Percentiles rank a stretch among this genome's conserved stretches.
Evolutionary conservation across 2,797 vertebrate species (phyloP).

Genomic region (Urosaurus nigricauda): DNA sequence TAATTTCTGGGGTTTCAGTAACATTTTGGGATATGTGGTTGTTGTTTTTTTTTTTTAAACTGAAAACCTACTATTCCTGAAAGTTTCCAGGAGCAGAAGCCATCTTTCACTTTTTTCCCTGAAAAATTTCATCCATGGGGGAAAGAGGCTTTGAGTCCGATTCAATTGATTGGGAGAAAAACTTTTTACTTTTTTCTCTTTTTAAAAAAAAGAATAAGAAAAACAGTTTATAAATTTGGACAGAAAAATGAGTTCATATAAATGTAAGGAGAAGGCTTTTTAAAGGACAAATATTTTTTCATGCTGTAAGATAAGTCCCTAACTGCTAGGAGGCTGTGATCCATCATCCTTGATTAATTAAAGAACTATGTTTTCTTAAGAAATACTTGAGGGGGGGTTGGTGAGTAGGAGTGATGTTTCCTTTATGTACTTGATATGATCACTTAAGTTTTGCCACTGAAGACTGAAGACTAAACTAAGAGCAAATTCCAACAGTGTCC

Average conservation of each 20-base stretch:
- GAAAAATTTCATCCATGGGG: too few species aligned
- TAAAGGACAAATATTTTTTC: not conserved
- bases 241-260: not conserved
- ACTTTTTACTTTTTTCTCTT: too few species aligned
- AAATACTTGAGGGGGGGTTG: rapidly evolving
- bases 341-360: not conserved
- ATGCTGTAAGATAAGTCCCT: rapidly evolving
- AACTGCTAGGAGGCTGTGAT: rapidly evolving
- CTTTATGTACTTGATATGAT: not conserved
- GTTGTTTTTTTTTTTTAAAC: too few species aligned
- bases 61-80: too few species aligned
- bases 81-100: too few species aligned
- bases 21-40: too few species aligned
- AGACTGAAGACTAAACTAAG: not conserved
- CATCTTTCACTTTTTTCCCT: too few species aligned
- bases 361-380: constrained; percentile 19
- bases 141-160: not conserved
- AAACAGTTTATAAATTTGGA: not conserved
- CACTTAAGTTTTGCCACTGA: not conserved
- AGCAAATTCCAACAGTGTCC: not conserved
- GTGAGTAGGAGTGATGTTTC: rapidly evolving
- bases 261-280: not conserved
- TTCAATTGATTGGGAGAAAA: rapidly evolving
- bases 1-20: too few species aligned
- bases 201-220: not conserved